Percentiles rank a stretch among this genome's conserved stretches.
phyloP scores from a whole-genome alignment of 1,140 invertebrate species.

The Zaprionus ghesquierei region DNA sequence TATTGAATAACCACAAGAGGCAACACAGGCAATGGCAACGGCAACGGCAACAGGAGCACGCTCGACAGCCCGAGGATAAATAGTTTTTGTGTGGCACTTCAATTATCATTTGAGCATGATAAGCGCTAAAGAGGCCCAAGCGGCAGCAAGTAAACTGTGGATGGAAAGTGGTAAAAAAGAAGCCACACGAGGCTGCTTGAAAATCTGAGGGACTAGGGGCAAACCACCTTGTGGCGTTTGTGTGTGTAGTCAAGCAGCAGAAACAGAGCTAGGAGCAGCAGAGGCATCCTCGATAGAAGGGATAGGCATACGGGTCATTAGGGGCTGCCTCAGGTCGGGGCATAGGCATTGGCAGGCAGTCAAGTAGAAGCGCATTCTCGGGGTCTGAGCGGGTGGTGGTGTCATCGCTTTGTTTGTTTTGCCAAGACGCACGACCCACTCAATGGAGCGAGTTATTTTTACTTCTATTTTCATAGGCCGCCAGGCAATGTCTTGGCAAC shows the following conservation, averaged over 20 bases:
- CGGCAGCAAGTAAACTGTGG: constrained; percentile 51
- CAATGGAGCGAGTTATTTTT: constrained; percentile 24
- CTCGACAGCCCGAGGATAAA: constrained; percentile 75
- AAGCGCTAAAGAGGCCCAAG: constrained; percentile 73
- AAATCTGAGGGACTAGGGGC: constrained; percentile 12
- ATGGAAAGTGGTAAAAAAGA: constrained; percentile 62
- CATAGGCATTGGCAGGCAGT: constrained; percentile 58
- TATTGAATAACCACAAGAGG: constrained; percentile 75
- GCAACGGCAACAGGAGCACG: constrained; percentile 40
- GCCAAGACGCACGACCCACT: constrained; percentile 18
- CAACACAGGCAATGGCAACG: constrained; percentile 34
- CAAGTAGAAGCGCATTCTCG: constrained; percentile 54
- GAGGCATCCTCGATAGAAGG: constrained; percentile 2
- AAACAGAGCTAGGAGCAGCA: not conserved
- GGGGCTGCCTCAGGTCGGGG: constrained; percentile 7
- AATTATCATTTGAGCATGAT: constrained; percentile 82
- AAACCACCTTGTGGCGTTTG: constrained; percentile 59
- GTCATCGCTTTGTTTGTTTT: constrained; percentile 70
- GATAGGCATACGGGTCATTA: constrained; percentile 65
- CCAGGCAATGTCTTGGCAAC: constrained; percentile 28
- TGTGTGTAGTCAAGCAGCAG: constrained; percentile 49
- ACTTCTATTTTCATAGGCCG: constrained; percentile 23
- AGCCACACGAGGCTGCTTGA: constrained; percentile 63
- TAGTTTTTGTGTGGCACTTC: constrained; percentile 77
- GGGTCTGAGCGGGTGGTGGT: constrained; percentile 42